Conservation (phyloP, 2,113 vertebrate genomes). For the Turnix velox region DNA sequence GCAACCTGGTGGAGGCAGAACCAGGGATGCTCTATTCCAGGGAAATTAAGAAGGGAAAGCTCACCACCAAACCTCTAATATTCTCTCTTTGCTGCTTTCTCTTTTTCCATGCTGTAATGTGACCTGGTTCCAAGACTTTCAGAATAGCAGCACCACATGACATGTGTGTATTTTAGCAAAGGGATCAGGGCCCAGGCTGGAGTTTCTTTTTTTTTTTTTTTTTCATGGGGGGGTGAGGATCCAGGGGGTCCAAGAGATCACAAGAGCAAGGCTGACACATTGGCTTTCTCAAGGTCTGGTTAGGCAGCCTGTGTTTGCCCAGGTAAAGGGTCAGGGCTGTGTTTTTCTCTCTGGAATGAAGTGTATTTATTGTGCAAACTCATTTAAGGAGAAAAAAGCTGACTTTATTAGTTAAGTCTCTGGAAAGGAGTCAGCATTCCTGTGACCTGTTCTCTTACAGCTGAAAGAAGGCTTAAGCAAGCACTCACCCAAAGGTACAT, state of each 20-base stretch:
- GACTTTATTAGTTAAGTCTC: background rate
- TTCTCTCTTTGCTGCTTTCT: background rate
- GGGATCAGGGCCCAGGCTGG: background rate
- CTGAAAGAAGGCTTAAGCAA: background rate
- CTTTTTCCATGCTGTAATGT: background rate
- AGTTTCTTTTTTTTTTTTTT: background rate
- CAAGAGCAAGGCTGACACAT: background rate
- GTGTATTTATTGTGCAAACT: background rate
- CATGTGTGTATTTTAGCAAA: rapidly evolving
- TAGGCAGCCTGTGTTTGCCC: background rate
- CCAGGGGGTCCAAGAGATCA: background rate
- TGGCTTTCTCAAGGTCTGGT: background rate
- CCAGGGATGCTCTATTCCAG: background rate
- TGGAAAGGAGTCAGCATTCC: conserved; percentile 11
- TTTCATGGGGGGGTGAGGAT: background rate
- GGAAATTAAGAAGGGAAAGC: background rate
- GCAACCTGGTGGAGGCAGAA: no score
- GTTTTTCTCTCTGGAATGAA: background rate
- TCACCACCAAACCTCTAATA: rapidly evolving
- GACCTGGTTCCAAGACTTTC: background rate
- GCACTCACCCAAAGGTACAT: background rate
- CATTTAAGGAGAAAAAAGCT: background rate
- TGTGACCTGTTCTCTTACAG: background rate
- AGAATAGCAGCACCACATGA: background rate
- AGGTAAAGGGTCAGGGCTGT: background rate